These are phyloP conservation scores for Calyptomena viridis DNA, from an alignment of 2,113 vertebrate genomes.

Conservation along the genomic window DNA sequence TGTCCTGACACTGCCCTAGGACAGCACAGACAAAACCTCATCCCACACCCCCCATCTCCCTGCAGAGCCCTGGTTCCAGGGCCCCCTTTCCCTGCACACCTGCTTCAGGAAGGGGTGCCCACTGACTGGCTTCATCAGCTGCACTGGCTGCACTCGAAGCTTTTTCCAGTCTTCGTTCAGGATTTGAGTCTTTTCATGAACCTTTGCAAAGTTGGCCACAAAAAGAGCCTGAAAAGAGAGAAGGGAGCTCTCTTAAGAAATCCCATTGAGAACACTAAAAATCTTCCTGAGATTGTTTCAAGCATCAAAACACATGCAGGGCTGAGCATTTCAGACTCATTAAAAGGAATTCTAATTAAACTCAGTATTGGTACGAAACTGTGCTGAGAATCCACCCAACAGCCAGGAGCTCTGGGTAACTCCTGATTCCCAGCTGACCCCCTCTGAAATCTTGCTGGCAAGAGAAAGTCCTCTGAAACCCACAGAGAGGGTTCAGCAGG, in stretches of 20 bases:
- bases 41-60: neutral
- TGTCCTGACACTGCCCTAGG: neutral
- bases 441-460: neutral
- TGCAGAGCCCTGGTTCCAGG: neutral
- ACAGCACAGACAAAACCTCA: neutral
- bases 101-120: constrained; percentile 84
- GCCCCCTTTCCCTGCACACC: constrained; percentile 66
- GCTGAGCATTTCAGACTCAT: neutral
- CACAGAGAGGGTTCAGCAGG: neutral
- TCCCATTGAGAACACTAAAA: rapidly evolving
- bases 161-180: constrained; percentile 94
- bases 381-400: neutral
- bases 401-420: neutral
- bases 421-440: neutral
- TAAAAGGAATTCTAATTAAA: neutral
- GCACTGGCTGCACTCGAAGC: constrained; percentile 88
- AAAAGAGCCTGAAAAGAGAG: constrained; percentile 81
- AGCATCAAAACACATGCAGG: neutral
- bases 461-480: neutral
- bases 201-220: constrained; percentile 89
- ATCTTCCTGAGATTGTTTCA: neutral
- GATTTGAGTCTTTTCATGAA: constrained; percentile 86
- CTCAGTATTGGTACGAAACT: neutral
- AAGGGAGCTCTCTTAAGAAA: neutral
- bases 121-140: constrained; percentile 80